Base-by-base conservation (phyloP, 2,888 invertebrate species). In the Subacronicta megacephala region DNA sequence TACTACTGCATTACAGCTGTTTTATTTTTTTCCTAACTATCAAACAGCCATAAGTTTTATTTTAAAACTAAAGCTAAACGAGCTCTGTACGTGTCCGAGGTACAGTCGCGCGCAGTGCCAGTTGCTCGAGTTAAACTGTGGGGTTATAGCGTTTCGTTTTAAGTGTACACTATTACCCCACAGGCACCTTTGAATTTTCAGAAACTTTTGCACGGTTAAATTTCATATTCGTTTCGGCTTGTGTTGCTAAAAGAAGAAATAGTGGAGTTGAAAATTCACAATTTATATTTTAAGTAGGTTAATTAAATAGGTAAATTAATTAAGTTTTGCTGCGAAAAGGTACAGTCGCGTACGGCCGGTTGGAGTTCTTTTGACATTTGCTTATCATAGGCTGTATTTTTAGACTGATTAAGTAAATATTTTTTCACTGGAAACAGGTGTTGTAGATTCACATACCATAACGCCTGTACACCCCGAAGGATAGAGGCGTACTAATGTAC, bases 121-220 rank as follows among this genome's bases (percentile, higher is more conserved):
- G 67, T 71, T 72, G 67, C 57, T 50, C 23, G 72, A 71, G 57
- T 58, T 75, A 62, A 75, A 75, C 72, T 58, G 65, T 60, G 36
- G 49, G 51, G 58, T 70, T 53, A 74, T 47, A 70, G 52, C 59
- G 35, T 70, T 70, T 41, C 51, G 58, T 58, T 72, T 60, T 61
- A 62, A 74, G 58, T 74, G 71, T 55, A 66, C 55, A 40, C 46
- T 58, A 58, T 71, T 70, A 65, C 0, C 43, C 52, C 35, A 41
- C 36, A 52, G 64, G 36, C 20, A 49, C 58, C 58, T 70, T 57
- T 40, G 58, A 70, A 70, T 58, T 70, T 42, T 36, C 31, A 26
- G 36, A 46, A 66, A 57, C 41, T 50, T 69, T 49, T 36, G 49
- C 49, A 26, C 18, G 17, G 16, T 17, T 50, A 26, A 36, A 42